Base-by-base conservation (phyloP, 2,113 vertebrate species). In the Zosterops hypoxanthus region DNA sequence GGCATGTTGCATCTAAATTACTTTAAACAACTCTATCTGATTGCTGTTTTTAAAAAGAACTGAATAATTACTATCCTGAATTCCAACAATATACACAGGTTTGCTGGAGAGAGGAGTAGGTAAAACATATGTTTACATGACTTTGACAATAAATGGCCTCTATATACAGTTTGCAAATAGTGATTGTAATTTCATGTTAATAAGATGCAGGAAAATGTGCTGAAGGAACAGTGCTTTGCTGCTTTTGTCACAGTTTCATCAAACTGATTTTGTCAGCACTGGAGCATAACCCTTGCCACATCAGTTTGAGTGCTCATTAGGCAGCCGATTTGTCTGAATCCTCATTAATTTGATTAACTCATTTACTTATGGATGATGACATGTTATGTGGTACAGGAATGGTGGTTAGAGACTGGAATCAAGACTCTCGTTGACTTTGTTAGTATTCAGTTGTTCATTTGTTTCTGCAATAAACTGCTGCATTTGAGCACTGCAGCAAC, bases 301-400 rank as follows among this genome's bases (percentile, higher is more conserved):
- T 97, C 96, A 97, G 95, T 97, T 78, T 94, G 97, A 97, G 95
- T 97, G 97, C 97, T 98, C 97, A 97, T 98, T 98, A 98, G 97
- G 91, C 97, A 98, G 92, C 77, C 92, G 64, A 98, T 97, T 98
- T 98, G 94, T 96, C 96, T 97, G 91, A 97, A 98, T 98, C 97
- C 98, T 99, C 98, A 98, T 99, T 99, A 99, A 98, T 97, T 98
- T 98, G 98, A 98, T 99, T 97, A 99, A 98, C 98, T 99, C 98
- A 98, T 99, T 99, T 98, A 97, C 97, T 98, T 98, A 98, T 97
- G 98, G 97, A 88, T 95, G 97, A 66, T 99, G 98, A 98, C 98
- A 98, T 98, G 95, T 97, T 97, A 96, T 97, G 94, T 71, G 97
- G 96, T 98, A 97, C 92, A 87, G 92, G 91, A 86, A 92, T 84